Conservation (phyloP, 2,113 vertebrate genomes). For the Chauna torquata region DNA sequence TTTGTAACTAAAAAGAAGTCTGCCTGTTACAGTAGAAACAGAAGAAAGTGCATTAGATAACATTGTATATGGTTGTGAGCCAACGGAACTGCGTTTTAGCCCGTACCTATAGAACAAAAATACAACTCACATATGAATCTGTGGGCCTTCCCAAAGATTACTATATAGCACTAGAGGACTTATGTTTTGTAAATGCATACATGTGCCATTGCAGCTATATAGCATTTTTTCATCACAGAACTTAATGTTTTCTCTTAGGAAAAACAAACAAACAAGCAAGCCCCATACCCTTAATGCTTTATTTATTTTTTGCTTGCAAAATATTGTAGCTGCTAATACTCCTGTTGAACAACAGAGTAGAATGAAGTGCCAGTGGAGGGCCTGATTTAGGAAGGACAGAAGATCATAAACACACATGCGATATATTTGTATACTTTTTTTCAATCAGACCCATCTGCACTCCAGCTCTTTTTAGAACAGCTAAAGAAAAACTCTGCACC, state of each 20-base stretch:
- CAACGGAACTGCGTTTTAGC: background rate
- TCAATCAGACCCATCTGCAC: background rate
- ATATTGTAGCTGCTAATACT: background rate
- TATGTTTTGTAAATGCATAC: background rate
- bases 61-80: background rate
- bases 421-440: slow-evolving; percentile 5
- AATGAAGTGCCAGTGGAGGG: background rate
- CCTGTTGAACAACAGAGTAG: background rate
- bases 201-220: background rate
- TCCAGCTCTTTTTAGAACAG: slow-evolving; percentile 7
- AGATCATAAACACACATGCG: slow-evolving; percentile 1
- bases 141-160: background rate
- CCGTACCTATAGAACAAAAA: background rate
- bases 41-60: background rate
- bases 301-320: background rate
- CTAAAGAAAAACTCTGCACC: background rate
- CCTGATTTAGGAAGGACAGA: slow-evolving; percentile 11
- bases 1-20: background rate
- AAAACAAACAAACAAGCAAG: background rate
- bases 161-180: background rate
- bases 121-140: background rate
- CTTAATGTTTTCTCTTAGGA: background rate
- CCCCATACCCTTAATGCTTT: background rate
- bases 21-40: background rate
- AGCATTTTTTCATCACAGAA: background rate